Conservation (phyloP, 2,113 vertebrate species). For the Sialia sialis region DNA sequence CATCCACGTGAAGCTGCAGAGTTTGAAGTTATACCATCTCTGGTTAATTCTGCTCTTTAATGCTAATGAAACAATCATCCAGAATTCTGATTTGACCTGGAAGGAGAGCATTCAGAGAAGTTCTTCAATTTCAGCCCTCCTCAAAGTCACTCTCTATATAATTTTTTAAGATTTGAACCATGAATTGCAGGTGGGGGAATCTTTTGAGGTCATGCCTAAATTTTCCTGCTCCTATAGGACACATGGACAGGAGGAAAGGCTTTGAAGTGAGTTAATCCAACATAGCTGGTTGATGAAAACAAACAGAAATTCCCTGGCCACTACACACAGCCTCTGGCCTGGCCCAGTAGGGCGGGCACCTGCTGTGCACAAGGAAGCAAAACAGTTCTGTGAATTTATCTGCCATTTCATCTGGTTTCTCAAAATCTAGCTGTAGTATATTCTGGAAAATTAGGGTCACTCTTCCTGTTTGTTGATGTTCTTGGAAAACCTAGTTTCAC, state of each 20-base stretch:
- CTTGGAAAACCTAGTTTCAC: conserved; percentile 1
- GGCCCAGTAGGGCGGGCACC: neutral
- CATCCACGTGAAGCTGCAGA: neutral
- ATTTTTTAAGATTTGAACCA: neutral
- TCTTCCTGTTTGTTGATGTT: conserved; percentile 46
- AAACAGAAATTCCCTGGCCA: neutral
- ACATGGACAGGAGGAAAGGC: neutral
- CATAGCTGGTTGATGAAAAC: neutral
- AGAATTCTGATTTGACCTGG: neutral
- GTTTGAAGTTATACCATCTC: neutral
- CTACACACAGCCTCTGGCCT: neutral
- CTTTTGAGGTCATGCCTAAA: neutral
- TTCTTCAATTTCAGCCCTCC: neutral
- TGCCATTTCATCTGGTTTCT: conserved; percentile 25
- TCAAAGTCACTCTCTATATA: neutral
- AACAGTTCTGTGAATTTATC: conserved; percentile 37
- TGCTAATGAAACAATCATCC: neutral
- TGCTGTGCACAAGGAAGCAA: neutral
- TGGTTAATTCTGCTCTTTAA: neutral
- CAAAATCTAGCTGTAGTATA: neutral
- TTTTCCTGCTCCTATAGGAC: neutral
- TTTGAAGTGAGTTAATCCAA: neutral
- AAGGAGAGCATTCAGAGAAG: neutral
- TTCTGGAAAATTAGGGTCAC: neutral
- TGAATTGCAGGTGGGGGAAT: neutral